Evolutionary conservation across 2,797 vertebrate species (phyloP).

Genomic region (Cossypha niveicapilla): DNA sequence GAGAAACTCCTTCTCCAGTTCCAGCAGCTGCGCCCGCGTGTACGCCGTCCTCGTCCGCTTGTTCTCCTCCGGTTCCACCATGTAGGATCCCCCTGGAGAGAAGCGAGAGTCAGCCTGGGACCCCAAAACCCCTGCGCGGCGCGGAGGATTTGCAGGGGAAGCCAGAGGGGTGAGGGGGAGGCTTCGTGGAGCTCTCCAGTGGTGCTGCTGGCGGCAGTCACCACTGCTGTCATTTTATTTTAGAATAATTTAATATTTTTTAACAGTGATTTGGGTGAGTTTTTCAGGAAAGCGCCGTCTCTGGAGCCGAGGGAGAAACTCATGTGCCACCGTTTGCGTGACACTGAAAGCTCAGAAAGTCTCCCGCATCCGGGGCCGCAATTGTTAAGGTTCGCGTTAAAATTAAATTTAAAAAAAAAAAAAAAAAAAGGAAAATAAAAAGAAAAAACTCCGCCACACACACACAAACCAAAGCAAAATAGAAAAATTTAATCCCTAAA

Average conservation of each 20-base stretch:
- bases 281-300: background rate
- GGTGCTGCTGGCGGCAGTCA: background rate
- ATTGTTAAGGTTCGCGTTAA: fast-evolving
- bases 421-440: fast-evolving
- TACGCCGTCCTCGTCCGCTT: constrained; percentile 96
- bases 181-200: background rate
- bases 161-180: fast-evolving
- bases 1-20: constrained; percentile 96
- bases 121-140: fast-evolving
- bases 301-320: background rate
- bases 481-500: background rate
- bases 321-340: fast-evolving
- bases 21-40: constrained; percentile 93
- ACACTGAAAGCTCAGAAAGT: background rate
- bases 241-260: background rate
- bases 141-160: fast-evolving
- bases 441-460: too few relatives aligned
- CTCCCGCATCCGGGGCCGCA: background rate
- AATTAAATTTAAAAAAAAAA: too few relatives aligned
- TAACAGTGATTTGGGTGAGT: fast-evolving
- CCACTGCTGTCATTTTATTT: background rate
- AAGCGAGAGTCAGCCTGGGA: background rate
- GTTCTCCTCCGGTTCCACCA: constrained; percentile 89
- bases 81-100: constrained; percentile 80
- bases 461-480: background rate